Conservation (phyloP, 2,113 vertebrate species). For the Cyprinodon brontotheroides region DNA sequence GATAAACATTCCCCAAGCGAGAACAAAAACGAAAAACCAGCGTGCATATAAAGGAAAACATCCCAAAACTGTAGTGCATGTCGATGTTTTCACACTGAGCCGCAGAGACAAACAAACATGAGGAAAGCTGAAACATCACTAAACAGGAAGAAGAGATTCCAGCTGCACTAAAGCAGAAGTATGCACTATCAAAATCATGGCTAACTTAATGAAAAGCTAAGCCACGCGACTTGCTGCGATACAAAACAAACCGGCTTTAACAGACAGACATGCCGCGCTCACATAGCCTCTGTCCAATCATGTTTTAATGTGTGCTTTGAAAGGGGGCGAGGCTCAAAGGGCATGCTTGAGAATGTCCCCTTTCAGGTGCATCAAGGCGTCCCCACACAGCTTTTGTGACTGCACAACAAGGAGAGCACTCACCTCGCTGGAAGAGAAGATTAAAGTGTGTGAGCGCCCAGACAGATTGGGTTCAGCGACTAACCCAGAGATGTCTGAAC, state of each 20-base stretch:
- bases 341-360: constrained; percentile 72
- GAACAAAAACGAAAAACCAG: constrained; percentile 15
- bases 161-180: neutral
- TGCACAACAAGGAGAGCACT: constrained; percentile 79
- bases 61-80: constrained; percentile 29
- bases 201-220: constrained; percentile 39
- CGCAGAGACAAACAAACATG: constrained; percentile 11
- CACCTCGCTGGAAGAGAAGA: constrained; percentile 96
- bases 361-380: constrained; percentile 59
- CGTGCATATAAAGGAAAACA: constrained; percentile 45
- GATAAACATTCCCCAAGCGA: constrained; percentile 11
- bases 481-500: constrained; percentile 91
- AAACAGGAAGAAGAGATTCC: constrained; percentile 11
- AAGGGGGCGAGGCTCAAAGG: constrained; percentile 54
- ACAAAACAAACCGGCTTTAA: constrained; percentile 39
- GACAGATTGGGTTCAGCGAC: constrained; percentile 92
- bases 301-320: constrained; percentile 40
- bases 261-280: constrained; percentile 63
- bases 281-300: constrained; percentile 42
- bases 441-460: constrained; percentile 93
- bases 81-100: constrained; percentile 15
- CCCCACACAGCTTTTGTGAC: constrained; percentile 69
- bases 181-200: constrained; percentile 42
- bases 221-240: constrained; percentile 34
- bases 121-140: constrained; percentile 25